A percentile compares a stretch with the other conserved stretches of the same genome.
These are phyloP conservation scores for Agrotis ipsilon DNA, from an alignment of 2,888 invertebrate species.

Conservation along the genomic window DNA sequence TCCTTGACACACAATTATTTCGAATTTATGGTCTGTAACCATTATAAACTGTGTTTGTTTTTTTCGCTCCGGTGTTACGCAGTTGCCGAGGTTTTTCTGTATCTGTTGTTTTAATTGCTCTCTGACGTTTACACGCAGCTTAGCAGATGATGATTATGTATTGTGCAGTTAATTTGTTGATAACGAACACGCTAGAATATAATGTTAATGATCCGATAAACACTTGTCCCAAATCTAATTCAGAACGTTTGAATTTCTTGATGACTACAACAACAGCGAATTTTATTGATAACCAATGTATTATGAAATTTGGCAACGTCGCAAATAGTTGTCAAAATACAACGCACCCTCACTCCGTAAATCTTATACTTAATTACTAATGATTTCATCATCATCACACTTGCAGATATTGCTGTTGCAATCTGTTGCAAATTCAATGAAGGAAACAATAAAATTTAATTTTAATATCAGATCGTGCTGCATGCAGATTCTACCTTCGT, in stretches of 20 bases:
- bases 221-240: slow-evolving; percentile 12
- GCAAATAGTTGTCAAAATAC: too few relatives aligned
- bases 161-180: slow-evolving; percentile 20
- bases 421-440: slow-evolving; percentile 16
- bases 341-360: neutral
- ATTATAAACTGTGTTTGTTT: slow-evolving; percentile 36
- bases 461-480: slow-evolving; percentile 46
- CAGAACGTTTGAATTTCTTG: neutral
- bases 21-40: slow-evolving; percentile 60
- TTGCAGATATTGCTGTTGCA: slow-evolving; percentile 24
- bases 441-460: slow-evolving; percentile 8
- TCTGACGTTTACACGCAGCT: slow-evolving; percentile 31
- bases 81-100: slow-evolving; percentile 47
- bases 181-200: slow-evolving; percentile 13
- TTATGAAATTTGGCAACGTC: too few relatives aligned
- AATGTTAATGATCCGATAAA: slow-evolving; percentile 12
- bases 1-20: slow-evolving; percentile 50
- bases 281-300: slow-evolving; percentile 29
- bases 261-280: slow-evolving; percentile 19
- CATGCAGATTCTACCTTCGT: slow-evolving; percentile 40
- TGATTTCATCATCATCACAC: slow-evolving; percentile 12
- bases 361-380: slow-evolving; percentile 27
- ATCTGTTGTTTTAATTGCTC: slow-evolving; percentile 50
- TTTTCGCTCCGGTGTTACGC: slow-evolving; percentile 41
- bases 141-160: slow-evolving; percentile 17